Base-by-base conservation (phyloP, 1,140 invertebrate genomes). In the Anastrepha obliqua region DNA sequence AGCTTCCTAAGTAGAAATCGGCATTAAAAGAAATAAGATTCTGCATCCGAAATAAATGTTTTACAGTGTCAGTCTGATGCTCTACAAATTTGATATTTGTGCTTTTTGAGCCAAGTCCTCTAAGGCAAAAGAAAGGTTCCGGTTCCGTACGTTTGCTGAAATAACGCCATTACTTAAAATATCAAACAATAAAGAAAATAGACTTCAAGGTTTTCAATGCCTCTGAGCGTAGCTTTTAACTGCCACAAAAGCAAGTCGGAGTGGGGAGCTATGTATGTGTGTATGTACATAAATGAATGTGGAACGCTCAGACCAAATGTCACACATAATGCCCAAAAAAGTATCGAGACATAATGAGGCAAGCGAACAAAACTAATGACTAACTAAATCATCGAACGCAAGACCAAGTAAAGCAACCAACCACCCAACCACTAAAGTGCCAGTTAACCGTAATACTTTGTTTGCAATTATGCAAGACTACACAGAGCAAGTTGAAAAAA, bases 361-460 rank as follows among this genome's bases (percentile, higher is more conserved):
- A n/a, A 74, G 42, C 67, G 44, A 74, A 74, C 67, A 74, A 13
- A 74, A 42, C 39, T 74, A 74, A 74, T 74, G 67, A 74, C 39
- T 74, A 74, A 74, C 44, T 47, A 74, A 3, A 62, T 13, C 15
- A 13, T 44, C 11, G 17, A 17, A 74, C 42, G 39, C 39, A 67
- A 39, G 17, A 39, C 42, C 44, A n/a, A 44, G 65, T 44, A 42
- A 55, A 44, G 67, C 67, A 74, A 74, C 11, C 3, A 74, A n/a
- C 2, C 39, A 74, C 39, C 6, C 67, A 17, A 74, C 13, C 64
- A 65, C 17, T 81, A 55, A 29, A 9, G n/a, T 81, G 47, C 47
- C n/a, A 81, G 74, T 55, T 55, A 81, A 55, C 20, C 74, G 47
- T 81, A 81, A 81, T 81, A 81, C 2, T 47, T 74, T 44, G 51